Conservation (phyloP, 2,888 invertebrate species). For the Neoascia interrupta region DNA sequence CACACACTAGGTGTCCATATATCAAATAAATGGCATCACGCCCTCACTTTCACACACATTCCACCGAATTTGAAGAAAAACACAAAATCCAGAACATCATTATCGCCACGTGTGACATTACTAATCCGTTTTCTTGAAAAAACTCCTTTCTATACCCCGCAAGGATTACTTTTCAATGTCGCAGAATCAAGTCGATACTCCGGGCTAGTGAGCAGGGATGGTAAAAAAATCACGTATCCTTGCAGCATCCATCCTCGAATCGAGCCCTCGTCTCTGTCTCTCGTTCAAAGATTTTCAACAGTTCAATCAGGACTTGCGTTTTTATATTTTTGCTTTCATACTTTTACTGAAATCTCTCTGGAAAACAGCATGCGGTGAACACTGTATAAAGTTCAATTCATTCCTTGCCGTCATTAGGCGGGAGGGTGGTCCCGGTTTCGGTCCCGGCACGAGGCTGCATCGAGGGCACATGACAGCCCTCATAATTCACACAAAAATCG, state of each 20-base stretch:
- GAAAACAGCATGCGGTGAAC: background rate
- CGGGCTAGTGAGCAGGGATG: slow-evolving; percentile 11
- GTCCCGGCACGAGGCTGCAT: slow-evolving; percentile 34
- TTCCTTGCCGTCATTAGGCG: slow-evolving; percentile 7
- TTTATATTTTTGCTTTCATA: too few relatives aligned
- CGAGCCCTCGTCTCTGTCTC: slow-evolving; percentile 7
- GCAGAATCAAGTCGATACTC: slow-evolving; percentile 11
- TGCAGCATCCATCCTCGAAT: slow-evolving; percentile 22
- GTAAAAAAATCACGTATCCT: slow-evolving; percentile 15
- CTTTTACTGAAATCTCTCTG: background rate
- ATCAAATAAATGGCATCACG: slow-evolving; percentile 71
- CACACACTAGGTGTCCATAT: slow-evolving; percentile 33
- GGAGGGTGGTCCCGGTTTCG: background rate
- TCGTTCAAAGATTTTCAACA: background rate
- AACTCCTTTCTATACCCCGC: background rate
- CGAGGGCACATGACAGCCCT: slow-evolving; percentile 62
- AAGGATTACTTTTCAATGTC: slow-evolving; percentile 46
- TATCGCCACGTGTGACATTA: slow-evolving; percentile 71
- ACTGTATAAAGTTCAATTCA: background rate
- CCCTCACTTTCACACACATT: slow-evolving; percentile 57
- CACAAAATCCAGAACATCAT: slow-evolving; percentile 58
- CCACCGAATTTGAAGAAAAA: slow-evolving; percentile 12
- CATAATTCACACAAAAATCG: slow-evolving; percentile 45
- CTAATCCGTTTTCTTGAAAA: slow-evolving; percentile 58
- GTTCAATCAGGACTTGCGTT: slow-evolving; percentile 16